Percentiles rank a stretch among this genome's conserved stretches.
Conservation (phyloP, 2,888 invertebrate genomes). For the Synergus japonicus region DNA sequence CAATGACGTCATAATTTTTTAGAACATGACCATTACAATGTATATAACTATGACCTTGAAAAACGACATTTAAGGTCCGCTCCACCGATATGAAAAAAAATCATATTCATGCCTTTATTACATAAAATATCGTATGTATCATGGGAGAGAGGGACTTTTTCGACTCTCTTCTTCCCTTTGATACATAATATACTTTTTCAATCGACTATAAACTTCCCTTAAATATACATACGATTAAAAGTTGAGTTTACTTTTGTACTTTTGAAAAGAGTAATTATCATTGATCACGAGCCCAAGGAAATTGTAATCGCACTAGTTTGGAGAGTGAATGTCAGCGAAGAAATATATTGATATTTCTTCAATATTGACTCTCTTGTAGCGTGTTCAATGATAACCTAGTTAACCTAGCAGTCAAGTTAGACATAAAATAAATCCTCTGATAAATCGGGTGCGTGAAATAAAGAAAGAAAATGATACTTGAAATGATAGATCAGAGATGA, state of each 20-base stretch:
- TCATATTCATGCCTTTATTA: too few species aligned
- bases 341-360: not conserved
- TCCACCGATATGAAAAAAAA: too few species aligned
- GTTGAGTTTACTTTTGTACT: not conserved
- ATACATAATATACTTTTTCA: not conserved
- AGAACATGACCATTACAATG: too few species aligned
- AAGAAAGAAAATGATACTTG: not conserved
- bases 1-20: too few species aligned
- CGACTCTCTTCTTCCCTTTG: too few species aligned
- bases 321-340: conserved; percentile 1
- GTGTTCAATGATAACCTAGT: conserved; percentile 1
- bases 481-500: not conserved
- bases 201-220: conserved; percentile 1
- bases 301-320: not conserved
- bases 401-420: not conserved
- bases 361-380: not conserved
- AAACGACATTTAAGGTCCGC: too few species aligned
- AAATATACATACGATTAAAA: not conserved
- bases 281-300: not conserved
- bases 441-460: not conserved
- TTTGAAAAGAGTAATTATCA: conserved; percentile 3
- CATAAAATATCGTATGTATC: too few species aligned
- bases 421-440: not conserved
- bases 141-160: too few species aligned
- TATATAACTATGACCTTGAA: too few species aligned